Evolutionary conservation across 1,140 invertebrate genomes (phyloP).

Genomic region (Drosophila oshimai): DNA sequence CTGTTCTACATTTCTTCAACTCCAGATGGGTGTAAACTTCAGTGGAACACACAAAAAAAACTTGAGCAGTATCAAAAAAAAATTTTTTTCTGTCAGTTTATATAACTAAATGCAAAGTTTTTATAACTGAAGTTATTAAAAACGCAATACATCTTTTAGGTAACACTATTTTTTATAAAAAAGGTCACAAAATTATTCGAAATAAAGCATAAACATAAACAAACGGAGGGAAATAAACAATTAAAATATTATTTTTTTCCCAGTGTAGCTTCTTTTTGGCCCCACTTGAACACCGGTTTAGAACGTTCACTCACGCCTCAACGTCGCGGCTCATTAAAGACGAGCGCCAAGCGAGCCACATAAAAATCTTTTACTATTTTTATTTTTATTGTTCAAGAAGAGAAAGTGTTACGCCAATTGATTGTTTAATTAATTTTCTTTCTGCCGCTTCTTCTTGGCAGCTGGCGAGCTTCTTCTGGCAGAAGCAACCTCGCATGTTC

Average conservation of each 20-base stretch:
- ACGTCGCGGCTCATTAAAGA: slow-evolving; percentile 39
- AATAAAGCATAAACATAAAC: too few relatives aligned
- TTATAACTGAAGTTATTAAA: too few relatives aligned
- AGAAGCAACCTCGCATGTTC: slow-evolving; percentile 13
- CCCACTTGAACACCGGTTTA: slow-evolving; percentile 47
- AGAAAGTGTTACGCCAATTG: slow-evolving; percentile 81
- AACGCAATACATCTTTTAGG: too few relatives aligned
- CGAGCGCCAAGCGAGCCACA: slow-evolving; percentile 29
- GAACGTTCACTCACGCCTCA: slow-evolving; percentile 69
- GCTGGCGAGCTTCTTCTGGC: slow-evolving; percentile 23
- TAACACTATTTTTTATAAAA: too few relatives aligned
- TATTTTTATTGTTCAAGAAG: slow-evolving; percentile 75
- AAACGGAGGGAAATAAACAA: not conserved
- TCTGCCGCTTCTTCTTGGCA: slow-evolving; percentile 41
- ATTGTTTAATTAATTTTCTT: slow-evolving; percentile 79
- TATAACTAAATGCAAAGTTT: too few relatives aligned
- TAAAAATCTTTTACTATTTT: slow-evolving; percentile 56
- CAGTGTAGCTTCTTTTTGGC: slow-evolving; percentile 18
- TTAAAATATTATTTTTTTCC: not conserved
- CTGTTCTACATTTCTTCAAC: slow-evolving; percentile 52
- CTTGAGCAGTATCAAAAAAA: not conserved
- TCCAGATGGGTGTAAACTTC: slow-evolving; percentile 25
- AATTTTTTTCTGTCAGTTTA: not conserved
- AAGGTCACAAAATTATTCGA: too few relatives aligned
- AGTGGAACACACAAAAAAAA: not conserved